A percentile compares a stretch with the other conserved stretches of the same genome.
Conservation (phyloP, 2,888 invertebrate species). For the Neoitamus cyanurus region DNA sequence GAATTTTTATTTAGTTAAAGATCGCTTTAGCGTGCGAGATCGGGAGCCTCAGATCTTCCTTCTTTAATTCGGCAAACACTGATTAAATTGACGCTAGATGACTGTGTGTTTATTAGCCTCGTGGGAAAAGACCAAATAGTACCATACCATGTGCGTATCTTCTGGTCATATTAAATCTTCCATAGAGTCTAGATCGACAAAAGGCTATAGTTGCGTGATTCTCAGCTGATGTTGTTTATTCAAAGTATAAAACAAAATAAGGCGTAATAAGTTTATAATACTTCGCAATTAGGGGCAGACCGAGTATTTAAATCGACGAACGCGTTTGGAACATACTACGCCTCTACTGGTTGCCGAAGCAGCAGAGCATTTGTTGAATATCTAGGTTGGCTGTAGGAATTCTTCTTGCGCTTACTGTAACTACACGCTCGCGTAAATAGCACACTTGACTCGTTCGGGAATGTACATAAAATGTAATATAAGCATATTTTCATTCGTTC, state of each 20-base stretch:
- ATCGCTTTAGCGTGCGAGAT: too few relatives aligned
- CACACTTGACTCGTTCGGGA: slow-evolving; percentile 22
- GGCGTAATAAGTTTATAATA: neutral
- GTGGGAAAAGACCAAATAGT: neutral
- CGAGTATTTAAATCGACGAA: neutral
- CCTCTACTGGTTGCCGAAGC: neutral
- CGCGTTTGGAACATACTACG: neutral
- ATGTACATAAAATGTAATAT: slow-evolving; percentile 19
- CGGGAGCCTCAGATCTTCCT: too few relatives aligned
- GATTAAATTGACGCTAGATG: neutral
- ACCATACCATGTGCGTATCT: neutral
- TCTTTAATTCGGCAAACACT: too few relatives aligned
- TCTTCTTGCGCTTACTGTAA: slow-evolving; percentile 2
- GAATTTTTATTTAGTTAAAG: too few relatives aligned
- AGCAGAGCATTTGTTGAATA: neutral
- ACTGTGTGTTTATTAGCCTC: neutral
- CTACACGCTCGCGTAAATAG: slow-evolving; percentile 12
- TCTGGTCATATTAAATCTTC: neutral
- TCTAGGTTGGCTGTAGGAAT: neutral
- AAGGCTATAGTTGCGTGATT: neutral
- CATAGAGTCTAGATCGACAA: neutral
- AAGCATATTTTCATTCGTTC: slow-evolving; percentile 12
- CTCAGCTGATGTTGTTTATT: neutral
- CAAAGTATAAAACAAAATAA: neutral
- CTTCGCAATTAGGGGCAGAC: neutral